These are phyloP conservation scores for Euphonia xanthogaster DNA, from an alignment of 2,797 vertebrate species.

Conservation along the genomic window DNA sequence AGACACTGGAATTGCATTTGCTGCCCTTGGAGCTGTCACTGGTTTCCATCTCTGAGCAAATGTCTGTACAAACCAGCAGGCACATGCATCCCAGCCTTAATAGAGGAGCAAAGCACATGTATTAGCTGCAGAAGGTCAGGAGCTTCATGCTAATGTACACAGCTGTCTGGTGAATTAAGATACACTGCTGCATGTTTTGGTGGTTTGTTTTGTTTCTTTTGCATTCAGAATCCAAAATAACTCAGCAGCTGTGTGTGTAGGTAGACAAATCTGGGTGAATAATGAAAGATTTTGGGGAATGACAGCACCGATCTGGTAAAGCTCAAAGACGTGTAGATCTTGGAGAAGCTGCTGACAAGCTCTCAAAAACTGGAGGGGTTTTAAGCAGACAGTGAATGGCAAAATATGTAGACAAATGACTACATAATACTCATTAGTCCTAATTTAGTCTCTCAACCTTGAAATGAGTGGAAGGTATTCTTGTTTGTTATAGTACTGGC, in stretches of 20 bases:
- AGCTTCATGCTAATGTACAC: background rate
- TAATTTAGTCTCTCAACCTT: slow-evolving; percentile 5
- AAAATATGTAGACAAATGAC: background rate
- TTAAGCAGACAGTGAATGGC: background rate
- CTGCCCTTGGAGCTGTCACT: background rate
- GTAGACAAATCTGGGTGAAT: background rate
- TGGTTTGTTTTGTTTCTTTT: background rate
- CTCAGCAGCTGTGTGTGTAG: background rate
- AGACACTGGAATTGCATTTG: background rate
- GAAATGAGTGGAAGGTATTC: background rate
- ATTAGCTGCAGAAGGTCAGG: background rate
- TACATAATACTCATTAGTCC: background rate
- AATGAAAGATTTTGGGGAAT: background rate
- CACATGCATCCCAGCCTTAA: background rate
- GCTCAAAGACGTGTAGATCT: background rate
- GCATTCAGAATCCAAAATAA: background rate
- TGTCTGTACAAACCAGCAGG: background rate
- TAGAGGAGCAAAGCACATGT: background rate
- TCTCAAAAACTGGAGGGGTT: background rate
- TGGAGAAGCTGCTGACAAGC: background rate
- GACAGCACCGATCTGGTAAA: background rate
- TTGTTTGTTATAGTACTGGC: background rate
- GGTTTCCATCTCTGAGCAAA: background rate
- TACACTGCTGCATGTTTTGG: background rate
- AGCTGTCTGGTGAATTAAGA: background rate